A percentile compares a stretch with the other conserved stretches of the same genome.
phyloP scores from a whole-genome alignment of 2,797 vertebrate genomes.

The Petrocephalus schoutedeni region DNA sequence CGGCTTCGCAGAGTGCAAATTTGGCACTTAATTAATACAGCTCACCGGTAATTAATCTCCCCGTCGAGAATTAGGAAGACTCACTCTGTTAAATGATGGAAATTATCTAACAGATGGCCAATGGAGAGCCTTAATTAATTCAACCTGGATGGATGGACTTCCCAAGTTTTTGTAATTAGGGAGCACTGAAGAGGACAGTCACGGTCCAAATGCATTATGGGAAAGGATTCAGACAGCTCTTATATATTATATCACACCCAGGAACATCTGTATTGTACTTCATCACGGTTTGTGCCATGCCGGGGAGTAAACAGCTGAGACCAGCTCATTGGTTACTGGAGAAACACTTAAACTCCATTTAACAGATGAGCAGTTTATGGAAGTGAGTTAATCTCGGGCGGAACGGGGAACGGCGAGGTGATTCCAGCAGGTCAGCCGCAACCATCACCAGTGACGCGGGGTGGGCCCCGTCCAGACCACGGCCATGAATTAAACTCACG shows the following conservation, averaged over 20 bases:
- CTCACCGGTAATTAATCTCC: constrained; percentile 26
- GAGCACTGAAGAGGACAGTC: constrained; percentile 14
- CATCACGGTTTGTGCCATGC: neutral
- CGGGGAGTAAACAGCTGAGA: constrained; percentile 13
- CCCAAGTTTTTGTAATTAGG: constrained; percentile 11
- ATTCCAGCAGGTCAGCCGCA: neutral
- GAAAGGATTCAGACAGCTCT: neutral
- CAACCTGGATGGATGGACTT: constrained; percentile 28
- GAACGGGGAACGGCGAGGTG: constrained; percentile 8
- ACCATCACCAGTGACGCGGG: neutral
- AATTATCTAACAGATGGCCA: constrained; percentile 30
- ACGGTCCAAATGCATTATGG: constrained; percentile 10
- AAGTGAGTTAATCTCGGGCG: constrained; percentile 15
- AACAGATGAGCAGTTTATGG: constrained; percentile 21
- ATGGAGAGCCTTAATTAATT: constrained; percentile 23
- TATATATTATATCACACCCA: neutral
- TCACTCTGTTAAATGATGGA: constrained; percentile 22
- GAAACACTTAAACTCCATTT: constrained; percentile 20
- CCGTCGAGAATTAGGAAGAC: constrained; percentile 15
- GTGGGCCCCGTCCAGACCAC: neutral
- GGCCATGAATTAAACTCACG: constrained; percentile 14
- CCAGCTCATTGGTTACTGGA: constrained; percentile 13
- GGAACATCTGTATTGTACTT: constrained; percentile 16
- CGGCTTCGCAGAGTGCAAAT: neutral
- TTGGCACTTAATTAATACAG: constrained; percentile 20